Conservation (phyloP, 2,888 invertebrate species). For the Odontothrips loti region DNA sequence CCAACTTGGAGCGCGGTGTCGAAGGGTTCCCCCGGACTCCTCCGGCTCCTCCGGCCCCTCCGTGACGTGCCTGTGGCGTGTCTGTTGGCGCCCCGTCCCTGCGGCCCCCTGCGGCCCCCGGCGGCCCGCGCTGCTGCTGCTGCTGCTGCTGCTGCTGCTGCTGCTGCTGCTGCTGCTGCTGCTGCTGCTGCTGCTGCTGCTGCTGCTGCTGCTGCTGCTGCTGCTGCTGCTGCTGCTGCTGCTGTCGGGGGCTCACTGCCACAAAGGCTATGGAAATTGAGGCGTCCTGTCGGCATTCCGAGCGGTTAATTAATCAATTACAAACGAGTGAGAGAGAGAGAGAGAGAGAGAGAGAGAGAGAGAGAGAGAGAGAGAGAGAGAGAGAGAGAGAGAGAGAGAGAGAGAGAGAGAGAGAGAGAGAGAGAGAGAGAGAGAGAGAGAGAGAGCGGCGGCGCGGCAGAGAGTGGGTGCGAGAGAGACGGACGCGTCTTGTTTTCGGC, state of each 20-base stretch:
- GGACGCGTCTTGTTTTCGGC: too few species aligned
- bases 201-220: neutral
- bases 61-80: neutral
- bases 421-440: neutral
- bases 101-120: neutral
- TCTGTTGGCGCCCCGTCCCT: neutral
- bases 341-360: neutral
- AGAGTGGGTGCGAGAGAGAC: neutral
- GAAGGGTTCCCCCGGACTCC: too few species aligned
- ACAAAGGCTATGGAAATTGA: constrained; percentile 25
- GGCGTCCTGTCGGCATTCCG: constrained; percentile 19
- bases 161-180: too few species aligned
- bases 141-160: neutral
- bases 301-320: constrained; percentile 17
- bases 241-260: neutral
- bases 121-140: neutral
- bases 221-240: neutral
- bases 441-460: neutral
- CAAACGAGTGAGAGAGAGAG: neutral
- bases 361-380: constrained; percentile 1
- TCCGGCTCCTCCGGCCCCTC: neutral
- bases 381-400: constrained; percentile 1
- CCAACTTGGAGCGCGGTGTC: too few species aligned
- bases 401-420: constrained; percentile 1
- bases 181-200: too few species aligned